Evolutionary conservation across 2,113 vertebrate genomes (phyloP).

Genomic region (Paratilapia polleni): DNA sequence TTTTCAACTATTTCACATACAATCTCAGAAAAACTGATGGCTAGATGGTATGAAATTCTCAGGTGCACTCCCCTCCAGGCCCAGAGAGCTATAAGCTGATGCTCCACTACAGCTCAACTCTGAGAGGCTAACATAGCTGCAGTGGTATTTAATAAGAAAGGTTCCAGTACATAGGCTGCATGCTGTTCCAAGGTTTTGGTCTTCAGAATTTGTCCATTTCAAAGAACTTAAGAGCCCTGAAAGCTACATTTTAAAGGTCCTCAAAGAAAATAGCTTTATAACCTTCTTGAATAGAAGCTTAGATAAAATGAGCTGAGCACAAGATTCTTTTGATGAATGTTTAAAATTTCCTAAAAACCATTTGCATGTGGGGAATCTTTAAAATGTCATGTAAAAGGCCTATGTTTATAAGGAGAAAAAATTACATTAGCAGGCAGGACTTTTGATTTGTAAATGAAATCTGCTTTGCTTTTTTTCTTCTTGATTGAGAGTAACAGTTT

Average conservation of each 20-base stretch:
- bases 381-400: background rate
- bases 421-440: too few species aligned
- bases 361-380: background rate
- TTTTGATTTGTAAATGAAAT: too few species aligned
- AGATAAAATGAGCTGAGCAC: background rate
- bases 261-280: background rate
- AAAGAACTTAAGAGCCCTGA: background rate
- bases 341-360: background rate
- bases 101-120: background rate
- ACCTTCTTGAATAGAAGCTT: background rate
- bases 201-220: background rate
- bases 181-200: background rate
- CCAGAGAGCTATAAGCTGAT: background rate
- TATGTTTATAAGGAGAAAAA: too few species aligned
- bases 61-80: background rate
- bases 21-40: background rate
- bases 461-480: background rate
- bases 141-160: background rate
- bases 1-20: too few species aligned
- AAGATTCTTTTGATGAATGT: background rate
- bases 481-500: background rate
- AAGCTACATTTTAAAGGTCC: background rate
- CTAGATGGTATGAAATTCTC: background rate
- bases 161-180: background rate
- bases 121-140: background rate